Conservation (phyloP, 2,797 vertebrate species). For the Mus caroli region DNA sequence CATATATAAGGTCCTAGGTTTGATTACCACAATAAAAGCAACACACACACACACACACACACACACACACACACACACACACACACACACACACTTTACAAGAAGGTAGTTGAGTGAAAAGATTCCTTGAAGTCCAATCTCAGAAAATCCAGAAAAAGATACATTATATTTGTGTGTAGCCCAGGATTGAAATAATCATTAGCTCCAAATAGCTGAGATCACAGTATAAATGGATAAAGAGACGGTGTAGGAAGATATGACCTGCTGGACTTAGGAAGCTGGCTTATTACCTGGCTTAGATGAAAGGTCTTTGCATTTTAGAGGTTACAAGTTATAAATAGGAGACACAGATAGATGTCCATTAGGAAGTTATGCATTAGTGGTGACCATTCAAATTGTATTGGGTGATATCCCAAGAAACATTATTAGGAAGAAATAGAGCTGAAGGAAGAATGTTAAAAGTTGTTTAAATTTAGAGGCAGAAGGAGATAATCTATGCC, state of each 20-base stretch:
- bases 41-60: neutral
- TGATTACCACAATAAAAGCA: neutral
- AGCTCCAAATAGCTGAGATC: neutral
- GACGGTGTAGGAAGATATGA: conserved; percentile 9
- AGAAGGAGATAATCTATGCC: neutral
- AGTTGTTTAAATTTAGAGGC: conserved; percentile 53
- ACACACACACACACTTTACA: neutral
- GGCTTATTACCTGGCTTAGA: neutral
- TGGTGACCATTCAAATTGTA: neutral
- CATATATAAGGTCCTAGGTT: neutral
- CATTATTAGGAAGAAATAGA: neutral
- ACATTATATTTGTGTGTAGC: conserved; percentile 9
- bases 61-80: conserved; percentile 25
- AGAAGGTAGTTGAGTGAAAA: neutral
- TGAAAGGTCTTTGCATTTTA: neutral
- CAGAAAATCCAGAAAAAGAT: neutral
- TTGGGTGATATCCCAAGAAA: neutral
- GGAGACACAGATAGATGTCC: neutral
- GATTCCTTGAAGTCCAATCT: neutral
- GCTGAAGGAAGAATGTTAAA: conserved; percentile 26
- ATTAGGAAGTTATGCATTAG: neutral
- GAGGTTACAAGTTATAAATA: neutral
- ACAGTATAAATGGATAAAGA: neutral
- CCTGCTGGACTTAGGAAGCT: neutral
- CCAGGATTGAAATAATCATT: neutral